These are phyloP conservation scores for Hippasteria phrygiana DNA, from an alignment of 53 echinoderm and acorn worm species.

Conservation along the genomic window DNA sequence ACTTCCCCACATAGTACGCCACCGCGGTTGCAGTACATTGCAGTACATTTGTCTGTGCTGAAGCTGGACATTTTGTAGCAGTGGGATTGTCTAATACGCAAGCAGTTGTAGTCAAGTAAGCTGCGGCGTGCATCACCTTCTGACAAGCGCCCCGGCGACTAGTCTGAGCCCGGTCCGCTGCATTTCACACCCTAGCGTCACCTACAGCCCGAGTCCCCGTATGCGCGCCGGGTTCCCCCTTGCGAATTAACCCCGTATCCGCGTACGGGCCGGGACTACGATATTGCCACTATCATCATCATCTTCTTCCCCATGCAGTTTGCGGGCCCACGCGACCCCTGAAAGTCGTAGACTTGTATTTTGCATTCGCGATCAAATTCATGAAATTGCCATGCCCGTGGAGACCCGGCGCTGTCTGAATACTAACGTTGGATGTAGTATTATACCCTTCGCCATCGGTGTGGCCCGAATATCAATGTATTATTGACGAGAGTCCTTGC, in stretches of 20 bases:
- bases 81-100: constrained; percentile 20
- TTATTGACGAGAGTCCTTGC: background rate
- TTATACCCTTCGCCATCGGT: background rate
- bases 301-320: background rate
- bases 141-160: constrained; percentile 66
- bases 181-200: constrained; percentile 49
- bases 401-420: constrained; percentile 36
- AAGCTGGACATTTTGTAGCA: constrained; percentile 6
- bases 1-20: too few relatives aligned
- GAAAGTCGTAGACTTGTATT: background rate
- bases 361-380: constrained; percentile 60
- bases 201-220: constrained; percentile 2
- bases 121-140: constrained; percentile 61
- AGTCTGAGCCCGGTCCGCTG: constrained; percentile 49
- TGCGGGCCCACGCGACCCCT: background rate
- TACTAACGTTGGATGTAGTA: background rate
- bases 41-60: background rate
- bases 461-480: constrained; percentile 28
- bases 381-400: constrained; percentile 62
- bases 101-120: constrained; percentile 30
- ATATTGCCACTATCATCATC: background rate
- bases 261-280: background rate
- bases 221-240: too few relatives aligned
- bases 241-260: constrained; percentile 23
- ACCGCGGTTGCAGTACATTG: background rate